Evolutionary conservation across 2,113 vertebrate genomes (phyloP), one percentile per base, ranked within the genome.

Genomic region (Nesogale talazaci): DNA sequence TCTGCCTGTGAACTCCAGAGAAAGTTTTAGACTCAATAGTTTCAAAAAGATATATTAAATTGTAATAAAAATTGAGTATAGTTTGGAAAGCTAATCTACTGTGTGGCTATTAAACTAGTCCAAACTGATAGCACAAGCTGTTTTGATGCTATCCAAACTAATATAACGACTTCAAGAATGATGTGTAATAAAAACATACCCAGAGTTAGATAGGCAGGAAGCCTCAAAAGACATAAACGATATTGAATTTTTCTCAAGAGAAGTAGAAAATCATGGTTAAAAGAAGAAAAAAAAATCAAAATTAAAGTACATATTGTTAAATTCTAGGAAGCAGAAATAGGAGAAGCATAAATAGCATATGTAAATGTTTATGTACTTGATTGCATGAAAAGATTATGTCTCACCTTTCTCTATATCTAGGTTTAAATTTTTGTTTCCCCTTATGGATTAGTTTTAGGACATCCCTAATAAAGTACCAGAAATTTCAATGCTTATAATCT

Each of bases 21-120:
- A 6, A 81, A 25, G 77, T 56, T 91, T 83, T 36, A 74, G 23
- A n/a, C 22, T 40, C 63, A 23, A 10, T 76, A 17, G 75, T n/a
- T 91, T 80, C 90, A n/a, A 81, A 81, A 91, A 52, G 17, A 82
- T 88, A 20, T 38, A 84, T 34, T 65, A 83, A 89, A 42, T 8
- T 46, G 38, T 56, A 89, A 70, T 75, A 92, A 83, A 87, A 27
- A 80, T 1, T 79, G 36, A 31, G 36, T n/a, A 14, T 34, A 22
- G 29, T 1, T 80, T 94, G 74, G 34, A 75, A 88, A 75, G 42
- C 11, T 65, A 56, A 23, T 86, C 78, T 70, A 19, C 29, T 46
- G 38, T 20, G 6, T 38, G 5, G n/a, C 63, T 92, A 85, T 89
- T 85, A 85, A 87, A 79, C 63, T 77, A 23, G 23, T 74, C 40